Conservation (phyloP, 2,113 vertebrate species). For the Aphelocoma coerulescens region DNA sequence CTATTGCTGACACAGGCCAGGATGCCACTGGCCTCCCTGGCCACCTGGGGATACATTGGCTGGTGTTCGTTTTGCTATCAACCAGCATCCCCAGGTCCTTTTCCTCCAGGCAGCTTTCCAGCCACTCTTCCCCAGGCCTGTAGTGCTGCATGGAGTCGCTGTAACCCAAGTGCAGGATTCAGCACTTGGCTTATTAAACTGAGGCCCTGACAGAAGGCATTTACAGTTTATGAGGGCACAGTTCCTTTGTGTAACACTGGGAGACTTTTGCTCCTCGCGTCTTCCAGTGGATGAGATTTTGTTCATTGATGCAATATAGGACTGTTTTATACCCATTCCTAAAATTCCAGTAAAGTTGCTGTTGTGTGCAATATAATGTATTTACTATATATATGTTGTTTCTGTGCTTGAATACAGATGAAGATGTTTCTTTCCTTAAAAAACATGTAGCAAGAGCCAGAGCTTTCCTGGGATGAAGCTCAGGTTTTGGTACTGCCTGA, state of each 20-base stretch:
- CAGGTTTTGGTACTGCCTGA: background rate
- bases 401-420: background rate
- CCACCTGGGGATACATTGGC: background rate
- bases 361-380: no score
- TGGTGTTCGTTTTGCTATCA: background rate
- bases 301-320: accelerated
- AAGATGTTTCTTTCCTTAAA: background rate
- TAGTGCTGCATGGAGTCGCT: background rate
- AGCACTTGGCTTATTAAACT: background rate
- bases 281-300: background rate
- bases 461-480: background rate
- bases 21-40: background rate
- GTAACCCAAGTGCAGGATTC: background rate
- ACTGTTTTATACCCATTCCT: background rate
- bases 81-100: background rate
- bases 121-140: background rate
- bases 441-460: background rate
- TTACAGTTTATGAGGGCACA: accelerated
- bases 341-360: background rate
- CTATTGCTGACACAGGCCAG: background rate
- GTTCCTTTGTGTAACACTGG: accelerated
- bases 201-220: background rate
- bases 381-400: background rate
- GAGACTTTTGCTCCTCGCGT: accelerated
- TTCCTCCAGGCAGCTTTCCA: background rate